These are phyloP conservation scores for Trichosurus vulpecula DNA, from an alignment of 2,797 vertebrate genomes.

Conservation along the genomic window DNA sequence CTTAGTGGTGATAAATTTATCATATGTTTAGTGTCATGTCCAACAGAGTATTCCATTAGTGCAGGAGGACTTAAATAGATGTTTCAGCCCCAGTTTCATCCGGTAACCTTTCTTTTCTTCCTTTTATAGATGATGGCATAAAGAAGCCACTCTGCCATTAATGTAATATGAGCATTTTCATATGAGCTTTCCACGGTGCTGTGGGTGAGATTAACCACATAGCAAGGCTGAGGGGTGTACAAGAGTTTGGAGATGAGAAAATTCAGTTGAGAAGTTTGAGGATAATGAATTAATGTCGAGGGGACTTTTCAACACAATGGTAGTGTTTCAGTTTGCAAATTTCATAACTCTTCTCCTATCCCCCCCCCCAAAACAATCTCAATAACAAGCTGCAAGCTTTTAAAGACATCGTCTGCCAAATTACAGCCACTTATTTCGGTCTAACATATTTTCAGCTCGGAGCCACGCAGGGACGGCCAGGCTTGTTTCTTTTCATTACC, in stretches of 20 bases:
- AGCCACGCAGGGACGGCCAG: conserved; percentile 85
- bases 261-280: conserved; percentile 63
- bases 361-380: conserved; percentile 20
- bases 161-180: conserved; percentile 46
- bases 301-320: conserved; percentile 79
- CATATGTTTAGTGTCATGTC: conserved; percentile 65
- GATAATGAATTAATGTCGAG: conserved; percentile 75
- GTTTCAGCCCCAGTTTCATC: conserved; percentile 45
- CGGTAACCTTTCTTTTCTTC: conserved; percentile 41
- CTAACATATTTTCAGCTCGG: conserved; percentile 86
- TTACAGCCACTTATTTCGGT: conserved; percentile 86
- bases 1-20: conserved; percentile 43
- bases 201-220: conserved; percentile 1
- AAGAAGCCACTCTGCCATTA: conserved; percentile 30
- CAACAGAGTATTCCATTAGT: conserved; percentile 28
- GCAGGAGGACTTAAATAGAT: not conserved
- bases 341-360: conserved; percentile 73
- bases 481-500: conserved; percentile 90
- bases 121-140: conserved; percentile 50
- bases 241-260: conserved; percentile 62
- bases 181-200: conserved; percentile 34
- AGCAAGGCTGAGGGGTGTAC: conserved; percentile 54
- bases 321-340: conserved; percentile 84
- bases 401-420: conserved; percentile 86
- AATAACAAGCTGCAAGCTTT: conserved; percentile 84